Conservation (phyloP, 1,140 invertebrate genomes). For the Drosophila lacertosa region DNA sequence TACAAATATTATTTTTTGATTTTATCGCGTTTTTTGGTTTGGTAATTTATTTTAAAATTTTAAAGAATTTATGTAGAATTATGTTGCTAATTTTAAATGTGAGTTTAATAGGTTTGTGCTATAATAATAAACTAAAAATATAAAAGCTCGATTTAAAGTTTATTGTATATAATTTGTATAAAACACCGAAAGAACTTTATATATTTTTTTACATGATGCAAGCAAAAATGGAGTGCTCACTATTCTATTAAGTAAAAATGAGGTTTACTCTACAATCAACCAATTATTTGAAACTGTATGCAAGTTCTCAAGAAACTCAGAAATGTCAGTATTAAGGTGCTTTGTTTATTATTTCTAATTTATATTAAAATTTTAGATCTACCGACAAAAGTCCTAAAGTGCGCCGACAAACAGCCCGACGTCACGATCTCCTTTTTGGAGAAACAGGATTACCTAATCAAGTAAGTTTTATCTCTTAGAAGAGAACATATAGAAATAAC, state of each 20-base stretch:
- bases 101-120: too few species aligned
- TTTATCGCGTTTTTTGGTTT: too few species aligned
- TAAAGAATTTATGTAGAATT: too few species aligned
- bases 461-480: neutral
- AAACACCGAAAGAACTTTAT: constrained; percentile 19
- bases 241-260: constrained; percentile 32
- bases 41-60: too few species aligned
- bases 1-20: too few species aligned
- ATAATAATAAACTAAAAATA: too few species aligned
- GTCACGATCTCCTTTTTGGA: constrained; percentile 89
- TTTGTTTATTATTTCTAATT: constrained; percentile 11
- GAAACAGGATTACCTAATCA: constrained; percentile 18
- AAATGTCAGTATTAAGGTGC: neutral
- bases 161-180: neutral
- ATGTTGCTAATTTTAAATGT: too few species aligned
- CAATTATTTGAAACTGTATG: constrained; percentile 42
- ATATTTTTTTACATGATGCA: constrained; percentile 20
- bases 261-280: constrained; percentile 32
- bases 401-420: constrained; percentile 87
- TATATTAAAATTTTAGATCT: constrained; percentile 41
- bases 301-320: neutral
- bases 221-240: constrained; percentile 7
- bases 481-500: too few species aligned
- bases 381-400: constrained; percentile 86
- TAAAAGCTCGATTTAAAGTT: neutral